Base-by-base conservation (phyloP, 1,140 invertebrate genomes). In the Lethocerus indicus region DNA sequence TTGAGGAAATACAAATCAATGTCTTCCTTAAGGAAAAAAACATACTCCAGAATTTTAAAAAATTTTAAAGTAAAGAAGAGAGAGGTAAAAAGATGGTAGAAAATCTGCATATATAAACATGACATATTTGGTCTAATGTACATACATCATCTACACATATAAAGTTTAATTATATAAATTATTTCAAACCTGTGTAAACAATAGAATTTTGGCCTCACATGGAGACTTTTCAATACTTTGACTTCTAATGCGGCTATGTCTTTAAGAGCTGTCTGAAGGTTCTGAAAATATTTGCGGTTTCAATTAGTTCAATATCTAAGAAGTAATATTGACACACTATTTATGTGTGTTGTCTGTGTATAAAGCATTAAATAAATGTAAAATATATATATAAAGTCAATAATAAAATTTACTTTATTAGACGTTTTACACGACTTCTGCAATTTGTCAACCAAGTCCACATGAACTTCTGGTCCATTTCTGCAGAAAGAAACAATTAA, bases 391-490 rank as follows among this genome's bases (percentile, higher is more conserved):
- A 36, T 36, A 2, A 42, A 24, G 4, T 41, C 16, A 14, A 18
- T 43, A 29, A 50, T 4, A 40, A 32, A 44, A 13, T 32, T 56
- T 58, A 69, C 68, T 61, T 84, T 84, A 28, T 73, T 74, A 0
- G 67, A 54, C 20, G 63, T 49, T 72, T 84, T 76, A 0, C 74
- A 49, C 53, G 76, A 74, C 58, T 76, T 79, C 50, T 81, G 74
- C 18, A 83, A 60, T 65, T 85, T 87, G 46, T 79, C 71, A 1
- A 83, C 71, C 12, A 85, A 61, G 47, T 80, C 75, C 50, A 73
- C 67, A 59, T 85, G 81, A 59, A 76, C 70, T 1, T 60, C 62
- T 29, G 81, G 72, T 47, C 75, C 75, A 54, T 79, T 81, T 59
- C 81, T 83, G 59, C 12, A 66, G 64, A 57, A 56, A 54, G 53